Evolutionary conservation across 2,113 vertebrate genomes (phyloP).

Genomic region (Meriones unguiculatus): DNA sequence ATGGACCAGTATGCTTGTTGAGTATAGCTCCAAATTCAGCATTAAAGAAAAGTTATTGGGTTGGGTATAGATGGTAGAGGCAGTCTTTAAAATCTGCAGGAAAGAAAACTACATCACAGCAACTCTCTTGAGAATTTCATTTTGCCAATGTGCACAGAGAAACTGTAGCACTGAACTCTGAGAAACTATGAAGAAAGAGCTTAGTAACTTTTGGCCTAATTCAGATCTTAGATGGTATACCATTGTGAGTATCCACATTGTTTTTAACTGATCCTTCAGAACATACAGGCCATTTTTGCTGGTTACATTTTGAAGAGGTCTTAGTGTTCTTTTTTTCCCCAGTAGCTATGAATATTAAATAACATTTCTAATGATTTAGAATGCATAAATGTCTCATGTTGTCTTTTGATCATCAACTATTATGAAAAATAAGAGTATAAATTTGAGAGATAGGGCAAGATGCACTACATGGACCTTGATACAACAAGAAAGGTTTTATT

Average conservation of each 20-base stretch:
- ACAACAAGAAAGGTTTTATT: background rate
- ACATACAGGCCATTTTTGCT: background rate
- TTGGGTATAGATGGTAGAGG: background rate
- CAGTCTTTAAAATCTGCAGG: background rate
- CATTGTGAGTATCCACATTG: background rate
- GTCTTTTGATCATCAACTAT: background rate
- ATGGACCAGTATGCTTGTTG: background rate
- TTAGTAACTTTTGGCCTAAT: constrained; percentile 13
- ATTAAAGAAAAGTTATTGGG: background rate
- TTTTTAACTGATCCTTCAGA: background rate
- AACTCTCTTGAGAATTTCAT: background rate
- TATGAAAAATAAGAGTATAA: background rate
- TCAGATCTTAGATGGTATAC: background rate
- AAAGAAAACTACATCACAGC: background rate
- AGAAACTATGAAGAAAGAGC: background rate
- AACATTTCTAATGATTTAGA: background rate
- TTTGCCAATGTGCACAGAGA: background rate
- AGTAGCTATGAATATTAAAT: background rate
- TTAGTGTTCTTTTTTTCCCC: background rate
- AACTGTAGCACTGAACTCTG: background rate
- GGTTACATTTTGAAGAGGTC: background rate
- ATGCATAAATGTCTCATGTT: background rate
- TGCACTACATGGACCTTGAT: background rate
- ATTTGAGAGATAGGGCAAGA: background rate
- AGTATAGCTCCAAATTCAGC: background rate